Evolutionary conservation across 2,797 vertebrate genomes (phyloP), one percentile per base, ranked within the genome.

Genomic region (Vultur gryphus): DNA sequence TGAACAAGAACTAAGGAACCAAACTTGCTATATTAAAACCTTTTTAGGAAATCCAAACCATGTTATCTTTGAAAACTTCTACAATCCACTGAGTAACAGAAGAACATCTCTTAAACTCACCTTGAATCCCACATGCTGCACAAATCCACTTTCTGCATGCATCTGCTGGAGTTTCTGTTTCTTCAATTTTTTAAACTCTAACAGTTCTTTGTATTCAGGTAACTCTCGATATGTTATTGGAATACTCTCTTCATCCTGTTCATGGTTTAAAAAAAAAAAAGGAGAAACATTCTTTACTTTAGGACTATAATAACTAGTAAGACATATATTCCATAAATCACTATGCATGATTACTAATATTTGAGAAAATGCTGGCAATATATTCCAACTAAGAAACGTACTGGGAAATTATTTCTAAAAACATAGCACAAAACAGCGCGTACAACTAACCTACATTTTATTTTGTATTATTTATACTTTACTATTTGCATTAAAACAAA

Each of bases 181-280:
- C 98, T 99, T 99, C 95, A 99, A 94, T 67, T 99, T 99, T 98
- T 99, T 99, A 95, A 99, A 98, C 95, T 99, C 98, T 97, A 99
- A 97, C 84, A 99, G 98, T 96, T 99, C 99, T 98, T 99, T 99
- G 98, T 99, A 99, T 97, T 99, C 99, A 1, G 99, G 99, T 84
- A 99, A 96, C 94, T 98, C 98, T 87, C 99, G 98, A 83, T 98
- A 98, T 81, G 98, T 98, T 79, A 98, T 33, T 75, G 99, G 99
- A 87, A 99, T 98, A 78, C 98, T 97, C 69, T 99, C 99, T 46
- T 99, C 99, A 82, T 99, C 99, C 99, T 99, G 97, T 87, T 87
- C n/a, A 78, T 48, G 64, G 80, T 49, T 69, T 57, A 51, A 87
- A 43, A 80, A 48, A 72, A 43, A 14, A 29, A 70, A 62, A 64